Percentiles rank a stretch among this genome's conserved stretches.
These are phyloP conservation scores for Cynopterus sphinx DNA, from an alignment of 2,797 vertebrate species.

Conservation along the genomic window DNA sequence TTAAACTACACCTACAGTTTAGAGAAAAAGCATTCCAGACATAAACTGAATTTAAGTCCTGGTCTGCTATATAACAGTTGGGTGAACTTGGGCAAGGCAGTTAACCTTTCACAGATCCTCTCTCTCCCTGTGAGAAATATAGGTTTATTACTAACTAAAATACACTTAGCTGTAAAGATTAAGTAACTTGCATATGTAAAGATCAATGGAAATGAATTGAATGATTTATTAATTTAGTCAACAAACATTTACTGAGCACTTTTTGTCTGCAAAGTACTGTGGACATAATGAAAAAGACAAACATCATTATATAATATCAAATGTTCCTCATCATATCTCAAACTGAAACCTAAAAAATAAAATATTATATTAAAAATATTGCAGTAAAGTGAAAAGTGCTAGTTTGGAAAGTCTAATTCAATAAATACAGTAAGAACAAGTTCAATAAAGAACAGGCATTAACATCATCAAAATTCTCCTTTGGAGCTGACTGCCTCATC, in stretches of 20 bases:
- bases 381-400: neutral
- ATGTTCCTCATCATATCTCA: neutral
- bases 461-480: neutral
- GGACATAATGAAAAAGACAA: neutral
- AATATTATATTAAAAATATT: neutral
- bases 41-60: neutral
- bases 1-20: neutral
- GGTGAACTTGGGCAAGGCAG: neutral
- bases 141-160: neutral
- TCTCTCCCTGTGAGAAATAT: neutral
- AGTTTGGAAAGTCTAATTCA: neutral
- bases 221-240: neutral
- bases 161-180: neutral
- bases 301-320: neutral
- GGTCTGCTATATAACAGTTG: neutral
- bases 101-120: neutral
- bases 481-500: no score
- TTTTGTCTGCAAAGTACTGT: neutral
- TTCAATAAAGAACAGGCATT: neutral
- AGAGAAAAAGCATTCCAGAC: neutral
- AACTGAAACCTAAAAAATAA: neutral
- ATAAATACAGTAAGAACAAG: neutral
- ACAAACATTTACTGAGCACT: slow-evolving; percentile 3
- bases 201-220: neutral
- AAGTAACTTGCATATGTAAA: neutral